Percentiles rank a stretch among this genome's conserved stretches.
Conservation (phyloP, 2,797 vertebrate genomes). For the Sebastes trivittatus region DNA sequence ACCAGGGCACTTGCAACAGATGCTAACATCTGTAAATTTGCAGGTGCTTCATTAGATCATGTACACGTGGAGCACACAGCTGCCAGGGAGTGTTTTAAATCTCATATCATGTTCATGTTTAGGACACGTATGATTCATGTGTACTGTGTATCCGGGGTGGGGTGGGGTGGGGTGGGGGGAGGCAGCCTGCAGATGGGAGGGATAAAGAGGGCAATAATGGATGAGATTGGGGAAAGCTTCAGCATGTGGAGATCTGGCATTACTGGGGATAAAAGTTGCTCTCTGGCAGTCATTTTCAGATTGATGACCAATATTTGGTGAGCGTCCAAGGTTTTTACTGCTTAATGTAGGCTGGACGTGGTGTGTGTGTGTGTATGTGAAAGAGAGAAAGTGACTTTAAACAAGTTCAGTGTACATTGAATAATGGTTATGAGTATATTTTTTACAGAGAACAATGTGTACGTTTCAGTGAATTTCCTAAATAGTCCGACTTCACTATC, state of each 20-base stretch:
- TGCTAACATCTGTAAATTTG: slow-evolving; percentile 78
- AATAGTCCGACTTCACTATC: too few relatives aligned
- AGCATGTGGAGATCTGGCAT: slow-evolving; percentile 49
- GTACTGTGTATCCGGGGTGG: background rate
- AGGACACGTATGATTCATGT: slow-evolving; percentile 24
- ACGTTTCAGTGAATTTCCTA: background rate
- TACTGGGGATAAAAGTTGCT: slow-evolving; percentile 53
- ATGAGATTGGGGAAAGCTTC: slow-evolving; percentile 53
- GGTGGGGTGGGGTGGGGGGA: background rate
- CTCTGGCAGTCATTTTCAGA: slow-evolving; percentile 61
- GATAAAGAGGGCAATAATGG: slow-evolving; percentile 65
- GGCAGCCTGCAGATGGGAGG: slow-evolving; percentile 49
- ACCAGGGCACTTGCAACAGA: slow-evolving; percentile 75
- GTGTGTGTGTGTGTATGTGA: background rate
- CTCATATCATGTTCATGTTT: slow-evolving; percentile 33
- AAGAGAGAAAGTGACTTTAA: background rate
- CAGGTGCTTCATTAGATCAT: slow-evolving; percentile 67
- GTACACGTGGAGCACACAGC: slow-evolving; percentile 30
- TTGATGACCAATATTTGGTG: slow-evolving; percentile 62
- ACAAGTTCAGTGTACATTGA: background rate
- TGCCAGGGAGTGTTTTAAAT: slow-evolving; percentile 32
- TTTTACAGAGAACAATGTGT: background rate
- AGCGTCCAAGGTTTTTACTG: slow-evolving; percentile 33
- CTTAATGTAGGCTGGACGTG: background rate
- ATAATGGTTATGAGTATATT: background rate